Evolutionary conservation across 2,113 vertebrate genomes (phyloP), one percentile per base, ranked within the genome.

Genomic region (Corythornis cristatus): DNA sequence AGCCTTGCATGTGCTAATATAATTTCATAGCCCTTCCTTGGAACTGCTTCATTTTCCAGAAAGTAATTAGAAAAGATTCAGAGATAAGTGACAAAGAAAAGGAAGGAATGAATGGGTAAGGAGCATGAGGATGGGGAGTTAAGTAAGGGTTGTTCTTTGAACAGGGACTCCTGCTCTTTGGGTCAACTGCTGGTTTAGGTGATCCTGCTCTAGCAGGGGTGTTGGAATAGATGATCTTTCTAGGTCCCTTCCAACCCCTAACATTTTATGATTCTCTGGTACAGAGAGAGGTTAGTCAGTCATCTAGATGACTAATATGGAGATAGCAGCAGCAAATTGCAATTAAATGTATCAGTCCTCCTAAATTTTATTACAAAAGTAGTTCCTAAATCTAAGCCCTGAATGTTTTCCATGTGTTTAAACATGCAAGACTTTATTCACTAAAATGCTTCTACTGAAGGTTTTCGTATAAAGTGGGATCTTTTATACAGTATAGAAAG

Each of bases 121-220:
- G 19, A 19, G 6, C 8, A 13, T 14, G 29, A 6, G 3, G 6
- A 5, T 51, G 10, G 8, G 0, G 8, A 87, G 13, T 73, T 25
- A 48, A 43, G 3, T 25, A 48, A 43, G 3, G 5, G 2, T 1
- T 81, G 5, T 29, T 65, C n/a, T n/a, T 68, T 29, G 13, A 68
- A 13, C 12, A 33, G 50, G 6, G 29, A 53, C n/a, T 57, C 29
- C 45, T 29, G 23, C 25, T 51, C 25, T 51, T 50, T 33, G 45
- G 19, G 45, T 13, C 18, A 45, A 2, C 5, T 53, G 12, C 20
- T 90, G 46, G 37, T 37, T 37, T 37, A 37, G 37, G 37, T 37
- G 37, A 37, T 37, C 37, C 37, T 37, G 37, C 37, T 37, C 37
- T 37, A 9, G 37, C 37, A 37, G 37, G 37, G 37, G 37, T 37